Conservation (phyloP, 2,797 vertebrate species). For the Falco concolor region DNA sequence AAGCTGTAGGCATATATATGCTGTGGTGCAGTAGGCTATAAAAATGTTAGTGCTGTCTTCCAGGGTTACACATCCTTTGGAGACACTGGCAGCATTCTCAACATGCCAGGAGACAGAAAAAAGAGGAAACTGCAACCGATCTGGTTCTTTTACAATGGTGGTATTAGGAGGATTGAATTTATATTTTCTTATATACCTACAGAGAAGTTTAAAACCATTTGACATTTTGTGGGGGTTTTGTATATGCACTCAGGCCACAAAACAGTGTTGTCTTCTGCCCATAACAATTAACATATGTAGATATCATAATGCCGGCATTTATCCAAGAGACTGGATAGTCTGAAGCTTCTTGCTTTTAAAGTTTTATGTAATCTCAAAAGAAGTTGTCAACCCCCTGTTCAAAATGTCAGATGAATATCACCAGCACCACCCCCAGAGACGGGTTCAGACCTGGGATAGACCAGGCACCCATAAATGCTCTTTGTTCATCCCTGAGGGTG, state of each 20-base stretch:
- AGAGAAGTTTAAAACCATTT: not conserved
- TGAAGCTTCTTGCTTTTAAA: not conserved
- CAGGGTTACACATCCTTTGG: not conserved
- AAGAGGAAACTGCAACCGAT: not conserved
- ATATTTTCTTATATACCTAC: not conserved
- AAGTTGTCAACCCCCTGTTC: not conserved
- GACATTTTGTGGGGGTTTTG: not conserved
- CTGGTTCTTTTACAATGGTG: not conserved
- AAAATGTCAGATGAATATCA: not conserved
- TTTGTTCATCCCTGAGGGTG: accelerated
- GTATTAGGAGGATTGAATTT: not conserved
- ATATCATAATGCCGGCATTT: not conserved
- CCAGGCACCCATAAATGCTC: accelerated
- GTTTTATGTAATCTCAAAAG: not conserved
- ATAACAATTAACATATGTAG: not conserved
- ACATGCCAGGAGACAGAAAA: not conserved
- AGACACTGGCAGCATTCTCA: not conserved
- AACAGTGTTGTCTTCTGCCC: not conserved
- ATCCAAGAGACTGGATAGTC: not conserved
- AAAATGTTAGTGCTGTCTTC: not conserved
- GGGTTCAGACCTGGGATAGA: not conserved
- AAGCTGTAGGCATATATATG: not conserved
- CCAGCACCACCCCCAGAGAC: no score
- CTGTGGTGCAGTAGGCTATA: not conserved
- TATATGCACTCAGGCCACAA: not conserved